Evolutionary conservation across 2,113 vertebrate species (phyloP).

Genomic region (Perognathus longimembris): DNA sequence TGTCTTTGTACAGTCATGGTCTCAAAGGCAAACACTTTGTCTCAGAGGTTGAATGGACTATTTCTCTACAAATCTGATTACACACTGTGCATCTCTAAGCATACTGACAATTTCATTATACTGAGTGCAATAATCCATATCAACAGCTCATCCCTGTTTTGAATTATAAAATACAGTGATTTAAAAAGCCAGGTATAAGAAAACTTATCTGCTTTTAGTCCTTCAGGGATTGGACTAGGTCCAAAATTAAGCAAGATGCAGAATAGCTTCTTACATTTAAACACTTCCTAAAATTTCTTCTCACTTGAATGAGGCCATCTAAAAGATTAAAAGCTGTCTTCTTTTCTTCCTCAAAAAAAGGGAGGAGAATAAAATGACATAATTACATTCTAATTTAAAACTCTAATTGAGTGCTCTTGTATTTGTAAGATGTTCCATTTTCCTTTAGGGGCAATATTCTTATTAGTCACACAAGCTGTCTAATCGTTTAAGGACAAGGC

Average conservation of each 20-base stretch:
- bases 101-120: slow-evolving; percentile 65
- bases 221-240: slow-evolving; percentile 67
- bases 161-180: slow-evolving; percentile 61
- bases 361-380: slow-evolving; percentile 49
- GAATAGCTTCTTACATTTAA: slow-evolving; percentile 77
- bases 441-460: slow-evolving; percentile 84
- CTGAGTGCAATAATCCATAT: slow-evolving; percentile 62
- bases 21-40: slow-evolving; percentile 63
- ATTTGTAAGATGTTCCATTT: slow-evolving; percentile 81
- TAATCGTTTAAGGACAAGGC: slow-evolving; percentile 79
- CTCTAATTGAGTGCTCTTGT: slow-evolving; percentile 84
- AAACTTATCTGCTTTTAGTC: slow-evolving; percentile 65
- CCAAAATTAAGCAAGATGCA: slow-evolving; percentile 76
- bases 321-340: slow-evolving; percentile 82
- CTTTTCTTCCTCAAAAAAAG: slow-evolving; percentile 66
- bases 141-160: slow-evolving; percentile 64
- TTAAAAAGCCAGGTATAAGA: slow-evolving; percentile 69
- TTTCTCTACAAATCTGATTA: slow-evolving; percentile 52
- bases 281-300: slow-evolving; percentile 81
- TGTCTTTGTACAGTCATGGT: slow-evolving; percentile 16
- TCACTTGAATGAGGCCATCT: slow-evolving; percentile 80
- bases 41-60: slow-evolving; percentile 57
- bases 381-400: slow-evolving; percentile 87
- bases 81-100: slow-evolving; percentile 10
- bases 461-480: slow-evolving; percentile 86